Percentiles rank a stretch among this genome's conserved stretches.
Evolutionary conservation across 2,113 vertebrate species (phyloP).

Genomic region (Cichladusa arquata): DNA sequence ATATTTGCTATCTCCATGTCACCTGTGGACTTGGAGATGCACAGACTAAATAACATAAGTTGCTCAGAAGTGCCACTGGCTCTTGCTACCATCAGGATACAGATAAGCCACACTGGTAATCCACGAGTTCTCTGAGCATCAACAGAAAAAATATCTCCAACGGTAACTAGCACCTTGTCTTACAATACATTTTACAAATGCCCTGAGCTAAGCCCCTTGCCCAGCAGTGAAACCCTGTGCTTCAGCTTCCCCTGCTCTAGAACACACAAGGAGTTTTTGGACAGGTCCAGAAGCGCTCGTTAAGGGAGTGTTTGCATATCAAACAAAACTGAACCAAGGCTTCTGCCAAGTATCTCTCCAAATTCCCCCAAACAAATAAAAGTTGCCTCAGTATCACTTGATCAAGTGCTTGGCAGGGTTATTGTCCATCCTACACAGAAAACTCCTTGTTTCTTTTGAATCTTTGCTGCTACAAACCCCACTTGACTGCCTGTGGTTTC

Average conservation of each 20-base stretch:
- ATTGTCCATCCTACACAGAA: background rate
- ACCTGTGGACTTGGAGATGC: constrained; percentile 30
- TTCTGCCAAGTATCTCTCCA: background rate
- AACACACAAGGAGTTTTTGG: background rate
- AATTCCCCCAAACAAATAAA: background rate
- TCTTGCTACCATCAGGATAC: constrained; percentile 67
- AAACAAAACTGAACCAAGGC: background rate
- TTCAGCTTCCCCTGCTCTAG: background rate
- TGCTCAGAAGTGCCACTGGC: constrained; percentile 70
- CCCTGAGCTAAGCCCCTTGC: background rate
- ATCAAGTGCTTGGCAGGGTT: background rate
- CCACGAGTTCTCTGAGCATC: background rate
- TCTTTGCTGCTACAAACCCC: background rate
- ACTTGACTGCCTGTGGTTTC: background rate
- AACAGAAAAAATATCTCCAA: background rate
- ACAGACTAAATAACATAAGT: constrained; percentile 71
- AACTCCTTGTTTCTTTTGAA: background rate
- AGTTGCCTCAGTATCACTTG: background rate
- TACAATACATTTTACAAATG: background rate
- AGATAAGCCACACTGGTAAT: background rate
- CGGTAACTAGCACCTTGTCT: background rate
- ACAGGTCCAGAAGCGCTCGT: background rate
- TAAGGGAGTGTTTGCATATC: background rate
- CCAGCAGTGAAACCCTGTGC: background rate
- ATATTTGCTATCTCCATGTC: background rate